Evolutionary conservation across 2,888 invertebrate genomes (phyloP), one percentile per base, ranked within the genome.

Genomic region (Crioceris asparagi): DNA sequence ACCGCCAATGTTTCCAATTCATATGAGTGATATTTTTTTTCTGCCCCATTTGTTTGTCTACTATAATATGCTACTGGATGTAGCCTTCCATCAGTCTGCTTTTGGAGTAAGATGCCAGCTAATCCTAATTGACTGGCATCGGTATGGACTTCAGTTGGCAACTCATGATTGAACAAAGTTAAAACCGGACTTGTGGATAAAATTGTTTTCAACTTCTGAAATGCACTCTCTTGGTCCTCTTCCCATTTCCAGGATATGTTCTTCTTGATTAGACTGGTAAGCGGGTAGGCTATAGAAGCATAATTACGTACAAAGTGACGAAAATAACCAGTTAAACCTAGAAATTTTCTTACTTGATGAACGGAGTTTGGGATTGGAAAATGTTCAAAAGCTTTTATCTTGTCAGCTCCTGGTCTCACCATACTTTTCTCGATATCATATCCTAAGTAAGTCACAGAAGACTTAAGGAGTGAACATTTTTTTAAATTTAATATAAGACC

Each of bases 1-100:
- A 62, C 52, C 1, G 60, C 60, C 10, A 64, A n/a, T n/a, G 49
- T 52, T 36, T 64, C 58, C 11, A 56, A 38, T 25, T 65, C 63
- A 18, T 55, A 57, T 1, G 54, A 54, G 18, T 55, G 55, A 23
- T 57, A 60, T 19, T 49, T 54, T 12, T 38, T 32, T 44, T 65
- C 63, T 2, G 50, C 46, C 2, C 36, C 44, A 0, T 50, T 50
- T 1, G 60, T 53, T 31, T 54, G 56, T n/a, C 55, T 48, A 27
- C 56, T 59, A 18, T 48, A 54, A 33, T 56, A 62, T 1, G 53
- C 52, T 6, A 57, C 49, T 2, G 52, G 52, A 23, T 52, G 45
- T 34, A 52, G 32, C 4, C 38, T 30, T 1, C 30, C 25, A 10
- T 51, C 50, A 11, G 27, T 14, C n/a, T n/a, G n/a, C n/a, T n/a